A percentile compares a stretch with the other conserved stretches of the same genome.
Conservation (phyloP, 2,113 vertebrate species). For the Motacilla alba region DNA sequence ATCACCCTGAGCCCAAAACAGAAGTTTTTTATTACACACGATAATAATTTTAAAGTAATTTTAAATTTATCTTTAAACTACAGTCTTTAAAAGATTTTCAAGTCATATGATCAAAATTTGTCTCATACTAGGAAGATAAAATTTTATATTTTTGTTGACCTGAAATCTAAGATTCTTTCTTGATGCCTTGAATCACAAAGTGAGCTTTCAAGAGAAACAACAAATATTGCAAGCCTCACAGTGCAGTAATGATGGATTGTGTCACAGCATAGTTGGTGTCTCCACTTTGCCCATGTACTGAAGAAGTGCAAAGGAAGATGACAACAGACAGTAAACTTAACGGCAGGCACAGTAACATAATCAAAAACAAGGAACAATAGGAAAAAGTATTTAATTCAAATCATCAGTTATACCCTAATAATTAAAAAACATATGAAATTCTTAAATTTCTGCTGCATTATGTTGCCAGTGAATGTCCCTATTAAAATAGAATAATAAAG, state of each 20-base stretch:
- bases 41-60: neutral
- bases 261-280: rapidly evolving
- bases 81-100: neutral
- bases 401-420: neutral
- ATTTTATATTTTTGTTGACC: neutral
- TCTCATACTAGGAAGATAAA: neutral
- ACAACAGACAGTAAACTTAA: neutral
- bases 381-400: neutral
- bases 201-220: neutral
- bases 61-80: neutral
- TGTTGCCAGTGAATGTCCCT: neutral
- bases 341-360: neutral
- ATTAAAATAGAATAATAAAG: neutral
- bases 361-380: neutral
- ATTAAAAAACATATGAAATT: neutral
- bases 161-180: neutral
- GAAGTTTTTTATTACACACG: neutral
- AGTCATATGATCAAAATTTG: neutral
- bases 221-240: neutral
- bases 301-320: neutral
- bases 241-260: neutral
- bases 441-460: neutral
- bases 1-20: neutral
- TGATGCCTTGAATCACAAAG: neutral
- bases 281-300: neutral